Evolutionary conservation across 2,797 vertebrate species (phyloP).

Genomic region (Chrysocyon brachyurus): DNA sequence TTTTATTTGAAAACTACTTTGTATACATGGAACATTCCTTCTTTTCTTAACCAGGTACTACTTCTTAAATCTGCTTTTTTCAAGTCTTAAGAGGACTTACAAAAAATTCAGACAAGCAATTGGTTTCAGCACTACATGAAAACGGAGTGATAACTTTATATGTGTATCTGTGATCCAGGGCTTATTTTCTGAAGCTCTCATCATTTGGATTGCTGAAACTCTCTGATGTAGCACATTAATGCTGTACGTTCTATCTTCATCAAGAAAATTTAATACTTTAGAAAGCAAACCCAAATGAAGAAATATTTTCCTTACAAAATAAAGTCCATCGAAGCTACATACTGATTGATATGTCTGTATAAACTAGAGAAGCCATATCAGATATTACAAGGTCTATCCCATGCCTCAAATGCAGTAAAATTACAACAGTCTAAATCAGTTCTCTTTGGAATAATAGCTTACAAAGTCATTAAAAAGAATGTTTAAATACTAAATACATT

Average conservation of each 20-base stretch:
- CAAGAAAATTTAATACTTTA: background rate
- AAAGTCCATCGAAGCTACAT: background rate
- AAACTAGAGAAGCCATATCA: background rate
- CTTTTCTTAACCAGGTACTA: background rate
- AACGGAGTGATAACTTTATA: background rate
- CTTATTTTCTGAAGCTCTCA: background rate
- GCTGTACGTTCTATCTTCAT: background rate
- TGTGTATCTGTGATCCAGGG: background rate
- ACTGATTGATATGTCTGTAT: background rate
- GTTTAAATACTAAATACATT: constrained; percentile 52
- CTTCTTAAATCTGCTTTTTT: constrained; percentile 34
- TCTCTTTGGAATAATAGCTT: background rate
- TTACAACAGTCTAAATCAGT: background rate
- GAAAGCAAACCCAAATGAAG: background rate
- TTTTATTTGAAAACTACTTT: constrained; percentile 29
- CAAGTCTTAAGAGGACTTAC: background rate
- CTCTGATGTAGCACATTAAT: background rate
- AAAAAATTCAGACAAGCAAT: background rate
- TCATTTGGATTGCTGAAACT: background rate
- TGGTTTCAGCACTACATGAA: background rate
- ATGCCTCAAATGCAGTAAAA: background rate
- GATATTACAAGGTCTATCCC: background rate
- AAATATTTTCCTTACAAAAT: background rate
- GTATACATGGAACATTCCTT: background rate
- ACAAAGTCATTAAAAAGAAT: background rate